These are phyloP conservation scores for Gyrodactylus bullatarudis DNA, from an alignment of 1,140 invertebrate genomes.

Conservation along the genomic window DNA sequence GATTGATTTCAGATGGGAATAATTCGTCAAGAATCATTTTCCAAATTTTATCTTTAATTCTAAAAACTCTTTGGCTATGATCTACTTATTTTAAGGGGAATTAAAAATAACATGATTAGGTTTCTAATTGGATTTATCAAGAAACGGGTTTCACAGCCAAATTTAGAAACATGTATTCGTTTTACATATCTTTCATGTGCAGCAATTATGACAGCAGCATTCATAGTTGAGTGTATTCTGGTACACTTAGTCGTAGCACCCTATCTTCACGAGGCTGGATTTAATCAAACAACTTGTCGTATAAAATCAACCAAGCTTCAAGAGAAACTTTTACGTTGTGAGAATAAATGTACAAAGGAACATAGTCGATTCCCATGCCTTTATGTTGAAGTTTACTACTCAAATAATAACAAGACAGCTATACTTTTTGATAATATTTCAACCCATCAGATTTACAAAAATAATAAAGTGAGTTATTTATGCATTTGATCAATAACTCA, in stretches of 20 bases:
- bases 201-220: background rate
- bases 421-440: background rate
- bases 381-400: background rate
- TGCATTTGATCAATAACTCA: too few relatives aligned
- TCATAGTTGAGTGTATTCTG: background rate
- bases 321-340: background rate
- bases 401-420: background rate
- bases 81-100: too few relatives aligned
- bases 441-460: background rate
- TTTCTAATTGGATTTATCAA: too few relatives aligned
- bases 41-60: too few relatives aligned
- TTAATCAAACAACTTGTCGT: background rate
- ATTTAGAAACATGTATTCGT: background rate
- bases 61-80: too few relatives aligned
- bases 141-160: background rate
- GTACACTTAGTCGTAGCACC: background rate
- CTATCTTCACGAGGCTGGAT: background rate
- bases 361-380: background rate
- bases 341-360: constrained; percentile 5
- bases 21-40: too few relatives aligned
- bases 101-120: too few relatives aligned
- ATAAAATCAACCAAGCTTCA: background rate
- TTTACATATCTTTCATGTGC: constrained; percentile 3
- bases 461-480: background rate
- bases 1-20: too few relatives aligned